phyloP scores from a whole-genome alignment of 2,113 vertebrate genomes.

The Pachypanchax playfairii region DNA sequence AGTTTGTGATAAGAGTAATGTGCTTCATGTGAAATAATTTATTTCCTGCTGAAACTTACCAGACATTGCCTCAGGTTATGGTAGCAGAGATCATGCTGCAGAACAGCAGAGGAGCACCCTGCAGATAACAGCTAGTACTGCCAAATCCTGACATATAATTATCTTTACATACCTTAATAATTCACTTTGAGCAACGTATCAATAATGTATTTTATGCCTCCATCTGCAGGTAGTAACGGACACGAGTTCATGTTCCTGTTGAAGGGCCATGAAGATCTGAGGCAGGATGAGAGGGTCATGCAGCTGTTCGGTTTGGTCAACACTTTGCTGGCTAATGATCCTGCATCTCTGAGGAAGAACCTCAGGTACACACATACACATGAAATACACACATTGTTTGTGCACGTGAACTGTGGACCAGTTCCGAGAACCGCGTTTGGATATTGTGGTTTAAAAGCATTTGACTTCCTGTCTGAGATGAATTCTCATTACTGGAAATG shows the following conservation, averaged over 20 bases:
- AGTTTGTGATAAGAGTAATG: not conserved
- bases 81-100: conserved; percentile 34
- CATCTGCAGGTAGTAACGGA: conserved; percentile 91
- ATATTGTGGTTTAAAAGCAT: too few species aligned
- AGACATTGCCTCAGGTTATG: conserved; percentile 6
- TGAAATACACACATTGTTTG: not conserved
- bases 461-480: not conserved
- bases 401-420: not conserved
- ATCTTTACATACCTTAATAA: conserved; percentile 3
- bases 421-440: too few species aligned
- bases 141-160: conserved; percentile 16
- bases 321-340: conserved; percentile 96
- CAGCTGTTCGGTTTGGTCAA: conserved; percentile 98
- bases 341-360: conserved; percentile 97
- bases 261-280: conserved; percentile 96
- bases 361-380: conserved; percentile 82
- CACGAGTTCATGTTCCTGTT: conserved; percentile 98
- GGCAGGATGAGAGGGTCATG: conserved; percentile 98
- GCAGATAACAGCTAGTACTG: conserved; percentile 7
- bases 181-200: not conserved
- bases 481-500: not conserved
- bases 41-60: not conserved
- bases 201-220: conserved; percentile 42
- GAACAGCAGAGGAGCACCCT: conserved; percentile 17
- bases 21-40: conserved; percentile 30